Base-by-base conservation (phyloP, 2,797 vertebrate genomes). In the Podarcis lilfordi region DNA sequence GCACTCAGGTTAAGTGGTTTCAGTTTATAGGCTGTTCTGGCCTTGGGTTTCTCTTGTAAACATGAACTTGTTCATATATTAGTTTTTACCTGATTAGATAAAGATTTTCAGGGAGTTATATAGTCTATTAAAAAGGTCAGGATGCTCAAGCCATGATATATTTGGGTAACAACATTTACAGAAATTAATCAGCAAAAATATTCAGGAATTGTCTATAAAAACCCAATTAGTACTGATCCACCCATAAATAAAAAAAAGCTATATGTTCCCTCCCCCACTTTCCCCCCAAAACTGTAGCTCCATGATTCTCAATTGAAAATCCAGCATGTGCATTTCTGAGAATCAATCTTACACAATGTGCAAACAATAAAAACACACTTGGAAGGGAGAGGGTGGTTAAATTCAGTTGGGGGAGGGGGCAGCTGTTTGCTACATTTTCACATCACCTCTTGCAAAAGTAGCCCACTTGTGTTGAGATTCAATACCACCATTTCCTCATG, bases 1-100 rank as follows among this genome's bases (percentile, higher is more conserved):
- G 29, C 43, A 81, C 45, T 85, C 75, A 83, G 81, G 88, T 75
- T 84, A 86, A 77, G 23, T 71, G 86, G 64, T 80, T 10, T 11
- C 66, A 5, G 1, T 43, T 89, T 27, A 45, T 55, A 9, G 55
- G 4, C 72, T 29, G 81, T 64, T 4, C 69, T 81, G 4, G 2
- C 1, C 87, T 87, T 74, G 2, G 37, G 2, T 82, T 77, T 45
- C 32, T 3, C 82, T 78, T 88, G 8, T 84, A 84, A 88, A 84
- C 32, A 1, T 1, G 5, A 81, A 68, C 1, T 75, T 27, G 9
- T 86, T 91, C 0, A 0, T 68, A 0, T 59, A 90, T 80, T 17
- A 4, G 15, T 61, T 85, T 88, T 84, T 61, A 40, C 68, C 68
- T 76, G 40, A 40, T 76, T 37, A 50, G 4, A 19, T 87, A 2